phyloP scores from a whole-genome alignment of 1,140 invertebrate species.

The Scaptomyza graminum region DNA sequence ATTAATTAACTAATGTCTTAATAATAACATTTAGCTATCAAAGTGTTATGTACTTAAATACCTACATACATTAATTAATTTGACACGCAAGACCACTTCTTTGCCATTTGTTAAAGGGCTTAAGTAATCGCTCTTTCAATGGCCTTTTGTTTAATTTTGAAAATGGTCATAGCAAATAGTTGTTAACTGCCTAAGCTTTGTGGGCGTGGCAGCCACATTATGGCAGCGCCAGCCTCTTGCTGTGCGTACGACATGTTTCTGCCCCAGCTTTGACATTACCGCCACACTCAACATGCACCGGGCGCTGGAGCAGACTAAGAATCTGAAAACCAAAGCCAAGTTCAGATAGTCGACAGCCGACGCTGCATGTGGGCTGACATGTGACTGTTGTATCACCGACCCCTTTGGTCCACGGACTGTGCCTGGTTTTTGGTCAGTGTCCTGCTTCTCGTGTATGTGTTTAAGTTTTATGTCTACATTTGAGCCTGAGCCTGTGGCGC shows the following conservation, averaged over 20 bases:
- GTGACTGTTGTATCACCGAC: background rate
- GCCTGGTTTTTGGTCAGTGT: constrained; percentile 21
- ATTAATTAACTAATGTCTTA: too few species aligned
- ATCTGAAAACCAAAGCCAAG: constrained; percentile 29
- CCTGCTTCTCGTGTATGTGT: constrained; percentile 15
- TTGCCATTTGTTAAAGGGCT: background rate
- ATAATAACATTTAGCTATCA: too few species aligned
- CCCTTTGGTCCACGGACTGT: background rate
- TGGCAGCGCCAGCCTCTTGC: constrained; percentile 31
- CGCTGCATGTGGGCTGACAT: constrained; percentile 49
- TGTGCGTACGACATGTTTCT: constrained; percentile 68
- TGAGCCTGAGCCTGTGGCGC: constrained; percentile 60
- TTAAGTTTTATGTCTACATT: constrained; percentile 79
- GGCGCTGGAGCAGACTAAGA: constrained; percentile 12
- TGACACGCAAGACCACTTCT: background rate
- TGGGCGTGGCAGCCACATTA: constrained; percentile 19
- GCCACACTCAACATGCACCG: constrained; percentile 70
- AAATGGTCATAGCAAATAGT: constrained; percentile 51
- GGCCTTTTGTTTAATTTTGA: constrained; percentile 53
- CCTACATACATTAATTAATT: background rate
- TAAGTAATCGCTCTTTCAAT: background rate
- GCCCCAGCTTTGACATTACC: constrained; percentile 70
- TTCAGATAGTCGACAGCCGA: constrained; percentile 27
- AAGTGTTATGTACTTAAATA: background rate
- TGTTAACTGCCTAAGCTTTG: constrained; percentile 5